Conservation (phyloP, 2,888 invertebrate species). For the Schizotus pectinicornis region DNA sequence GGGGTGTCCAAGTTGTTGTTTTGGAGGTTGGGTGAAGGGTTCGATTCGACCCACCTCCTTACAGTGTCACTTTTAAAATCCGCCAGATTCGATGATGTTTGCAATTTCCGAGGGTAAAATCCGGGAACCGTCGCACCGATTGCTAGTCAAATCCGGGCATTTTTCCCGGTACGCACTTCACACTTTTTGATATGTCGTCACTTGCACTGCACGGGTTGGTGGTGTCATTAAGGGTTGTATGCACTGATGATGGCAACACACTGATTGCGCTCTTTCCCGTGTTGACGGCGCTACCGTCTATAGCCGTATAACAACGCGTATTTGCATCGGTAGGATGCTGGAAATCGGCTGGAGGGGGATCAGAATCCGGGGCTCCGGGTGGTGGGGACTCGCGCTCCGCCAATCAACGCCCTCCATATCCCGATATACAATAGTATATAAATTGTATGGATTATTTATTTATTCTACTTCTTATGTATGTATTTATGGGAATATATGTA, state of each 20-base stretch:
- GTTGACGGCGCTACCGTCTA: conserved; percentile 52
- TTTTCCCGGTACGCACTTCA: conserved; percentile 15
- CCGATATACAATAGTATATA: conserved; percentile 61
- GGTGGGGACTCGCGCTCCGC: conserved; percentile 46
- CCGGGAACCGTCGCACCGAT: conserved; percentile 36
- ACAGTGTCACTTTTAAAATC: conserved; percentile 66
- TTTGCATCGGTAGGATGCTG: conserved; percentile 57
- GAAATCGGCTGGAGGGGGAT: conserved; percentile 50
- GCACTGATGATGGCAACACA: conserved; percentile 28
- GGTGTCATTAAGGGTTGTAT: conserved; percentile 24
- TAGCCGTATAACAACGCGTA: conserved; percentile 56
- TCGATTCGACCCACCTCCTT: conserved; percentile 66
- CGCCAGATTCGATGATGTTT: conserved; percentile 62
- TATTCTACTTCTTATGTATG: conserved; percentile 60
- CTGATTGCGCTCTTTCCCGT: conserved; percentile 34
- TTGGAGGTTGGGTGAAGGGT: conserved; percentile 62
- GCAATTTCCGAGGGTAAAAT: not conserved
- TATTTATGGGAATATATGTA: conserved; percentile 59
- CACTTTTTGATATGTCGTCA: conserved; percentile 39
- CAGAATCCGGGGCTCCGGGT: conserved; percentile 46
- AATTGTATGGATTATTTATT: conserved; percentile 62
- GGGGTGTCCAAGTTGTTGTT: conserved; percentile 52
- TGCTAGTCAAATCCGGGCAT: conserved; percentile 36
- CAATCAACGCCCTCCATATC: conserved; percentile 47
- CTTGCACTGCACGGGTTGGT: conserved; percentile 40